Conservation (phyloP, 2,113 vertebrate genomes). For the Tenrec ecaudatus region DNA sequence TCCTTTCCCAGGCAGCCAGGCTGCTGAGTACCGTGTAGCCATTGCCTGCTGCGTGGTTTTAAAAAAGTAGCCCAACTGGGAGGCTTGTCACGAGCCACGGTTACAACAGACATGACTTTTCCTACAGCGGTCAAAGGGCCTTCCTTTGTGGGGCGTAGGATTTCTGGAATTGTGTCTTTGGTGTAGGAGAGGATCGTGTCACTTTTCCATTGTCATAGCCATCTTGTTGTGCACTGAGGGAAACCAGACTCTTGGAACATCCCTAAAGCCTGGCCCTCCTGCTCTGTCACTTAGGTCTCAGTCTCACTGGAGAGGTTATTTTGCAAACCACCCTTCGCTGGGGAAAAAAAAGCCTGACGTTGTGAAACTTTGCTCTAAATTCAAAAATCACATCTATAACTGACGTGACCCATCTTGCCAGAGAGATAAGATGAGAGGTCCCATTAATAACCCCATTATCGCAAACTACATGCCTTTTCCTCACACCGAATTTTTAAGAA, state of each 20-base stretch:
- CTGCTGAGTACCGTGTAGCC: conserved; percentile 67
- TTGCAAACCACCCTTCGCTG: conserved; percentile 32
- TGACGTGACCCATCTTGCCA: not conserved
- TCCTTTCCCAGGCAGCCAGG: conserved; percentile 60
- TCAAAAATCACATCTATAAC: conserved; percentile 31
- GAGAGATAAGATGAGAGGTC: not conserved
- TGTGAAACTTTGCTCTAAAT: conserved; percentile 43
- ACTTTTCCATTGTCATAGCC: not conserved
- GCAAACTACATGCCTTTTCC: conserved; percentile 33
- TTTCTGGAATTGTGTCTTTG: not conserved
- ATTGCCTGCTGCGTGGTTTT: not conserved
- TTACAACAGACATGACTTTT: conserved; percentile 16
- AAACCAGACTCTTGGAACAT: not conserved
- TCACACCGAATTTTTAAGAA: not conserved
- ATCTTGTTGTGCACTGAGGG: not conserved
- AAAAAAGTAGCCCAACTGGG: conserved; percentile 63
- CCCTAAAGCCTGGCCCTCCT: not conserved
- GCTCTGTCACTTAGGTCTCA: not conserved
- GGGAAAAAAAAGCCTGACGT: not conserved
- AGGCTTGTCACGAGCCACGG: conserved; percentile 58
- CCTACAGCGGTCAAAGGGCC: not conserved
- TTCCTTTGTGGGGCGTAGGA: not conserved
- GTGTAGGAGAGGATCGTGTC: not conserved
- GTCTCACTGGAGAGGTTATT: not conserved
- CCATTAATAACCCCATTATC: not conserved